phyloP scores from a whole-genome alignment of 2,113 vertebrate species.

The Caranx melampygus region DNA sequence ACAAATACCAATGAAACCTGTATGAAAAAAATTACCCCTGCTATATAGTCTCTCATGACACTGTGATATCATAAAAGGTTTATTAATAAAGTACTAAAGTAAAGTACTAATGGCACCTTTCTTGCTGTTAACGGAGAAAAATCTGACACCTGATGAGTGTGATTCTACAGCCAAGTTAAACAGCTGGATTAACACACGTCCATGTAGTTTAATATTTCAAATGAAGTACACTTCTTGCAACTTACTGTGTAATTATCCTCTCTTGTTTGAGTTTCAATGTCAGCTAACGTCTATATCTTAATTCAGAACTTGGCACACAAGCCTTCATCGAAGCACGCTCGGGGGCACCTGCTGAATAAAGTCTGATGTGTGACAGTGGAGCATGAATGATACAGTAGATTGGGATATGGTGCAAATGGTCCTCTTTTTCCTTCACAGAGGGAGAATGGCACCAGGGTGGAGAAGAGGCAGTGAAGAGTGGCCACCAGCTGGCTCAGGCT shows the following conservation, averaged over 20 bases:
- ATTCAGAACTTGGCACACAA: slow-evolving; percentile 39
- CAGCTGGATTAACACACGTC: slow-evolving; percentile 10
- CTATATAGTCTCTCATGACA: neutral
- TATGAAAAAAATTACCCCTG: neutral
- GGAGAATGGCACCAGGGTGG: slow-evolving; percentile 43
- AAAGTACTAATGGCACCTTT: slow-evolving; percentile 6
- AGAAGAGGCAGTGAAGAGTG: slow-evolving; percentile 65
- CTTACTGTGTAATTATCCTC: slow-evolving; percentile 48
- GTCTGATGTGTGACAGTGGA: slow-evolving; percentile 67
- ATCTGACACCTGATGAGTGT: slow-evolving; percentile 18
- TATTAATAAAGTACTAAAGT: neutral
- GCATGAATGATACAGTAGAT: slow-evolving; percentile 71
- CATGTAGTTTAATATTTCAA: slow-evolving; percentile 18
- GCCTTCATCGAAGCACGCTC: slow-evolving; percentile 41
- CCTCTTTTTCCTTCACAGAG: slow-evolving; percentile 52
- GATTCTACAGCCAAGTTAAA: slow-evolving; percentile 21
- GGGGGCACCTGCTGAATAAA: slow-evolving; percentile 43
- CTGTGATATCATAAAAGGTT: neutral
- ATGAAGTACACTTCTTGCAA: slow-evolving; percentile 42
- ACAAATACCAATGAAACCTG: neutral
- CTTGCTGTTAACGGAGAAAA: slow-evolving; percentile 1
- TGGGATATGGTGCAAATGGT: slow-evolving; percentile 55
- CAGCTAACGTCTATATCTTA: slow-evolving; percentile 62
- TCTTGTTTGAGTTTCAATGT: slow-evolving; percentile 46
- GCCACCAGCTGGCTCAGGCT: slow-evolving; percentile 67